Evolutionary conservation across 2,888 invertebrate genomes (phyloP).

Genomic region (Microdon myrmicae): DNA sequence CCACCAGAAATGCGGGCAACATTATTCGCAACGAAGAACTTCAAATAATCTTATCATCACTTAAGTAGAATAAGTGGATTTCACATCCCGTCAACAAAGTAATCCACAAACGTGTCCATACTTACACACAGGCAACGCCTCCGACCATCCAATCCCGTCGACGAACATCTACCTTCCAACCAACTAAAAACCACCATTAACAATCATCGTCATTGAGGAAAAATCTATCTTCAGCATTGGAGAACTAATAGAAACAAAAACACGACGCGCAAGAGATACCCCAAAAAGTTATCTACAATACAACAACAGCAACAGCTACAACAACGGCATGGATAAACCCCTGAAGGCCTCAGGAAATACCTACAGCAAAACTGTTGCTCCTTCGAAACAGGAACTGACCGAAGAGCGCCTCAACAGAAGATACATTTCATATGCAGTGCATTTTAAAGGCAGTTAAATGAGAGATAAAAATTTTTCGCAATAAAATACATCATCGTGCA

Average conservation of each 20-base stretch:
- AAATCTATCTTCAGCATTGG: slow-evolving; percentile 23
- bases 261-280: not conserved
- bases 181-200: slow-evolving; percentile 31
- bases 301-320: not conserved
- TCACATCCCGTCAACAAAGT: slow-evolving; percentile 38
- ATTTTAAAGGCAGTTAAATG: slow-evolving; percentile 56
- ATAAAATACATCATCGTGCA: slow-evolving; percentile 57
- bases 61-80: slow-evolving; percentile 48
- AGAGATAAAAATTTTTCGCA: slow-evolving; percentile 57
- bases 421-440: slow-evolving; percentile 52
- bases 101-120: slow-evolving; percentile 29
- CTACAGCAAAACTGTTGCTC: slow-evolving; percentile 6
- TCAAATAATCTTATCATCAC: slow-evolving; percentile 36
- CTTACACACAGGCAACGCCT: slow-evolving; percentile 3
- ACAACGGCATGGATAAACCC: no score
- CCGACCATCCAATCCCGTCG: no score
- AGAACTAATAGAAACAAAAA: slow-evolving; percentile 12
- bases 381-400: slow-evolving; percentile 39
- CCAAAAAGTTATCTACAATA: slow-evolving; percentile 21
- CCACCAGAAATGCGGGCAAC: no score
- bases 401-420: slow-evolving; percentile 17
- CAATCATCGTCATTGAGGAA: slow-evolving; percentile 36
- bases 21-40: no score
- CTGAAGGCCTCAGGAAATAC: slow-evolving; percentile 14
- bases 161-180: slow-evolving; percentile 2